Percentiles rank a stretch among this genome's conserved stretches.
Evolutionary conservation across 1,140 invertebrate genomes (phyloP).

Genomic region (Drosophila micromelanica): DNA sequence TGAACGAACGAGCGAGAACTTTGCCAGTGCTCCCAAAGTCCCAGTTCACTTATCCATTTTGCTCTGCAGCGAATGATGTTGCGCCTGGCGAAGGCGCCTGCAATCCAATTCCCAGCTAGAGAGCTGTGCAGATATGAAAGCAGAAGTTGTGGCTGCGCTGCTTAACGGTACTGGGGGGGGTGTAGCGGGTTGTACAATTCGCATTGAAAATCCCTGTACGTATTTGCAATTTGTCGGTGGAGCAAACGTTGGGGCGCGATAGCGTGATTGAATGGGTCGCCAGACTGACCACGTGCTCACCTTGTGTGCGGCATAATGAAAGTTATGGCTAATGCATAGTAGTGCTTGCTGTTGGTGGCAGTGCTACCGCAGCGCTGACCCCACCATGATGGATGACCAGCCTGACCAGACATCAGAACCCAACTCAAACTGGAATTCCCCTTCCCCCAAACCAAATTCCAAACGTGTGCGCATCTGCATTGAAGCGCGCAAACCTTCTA

Average conservation of each 20-base stretch:
- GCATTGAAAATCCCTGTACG: constrained; percentile 58
- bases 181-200: background rate
- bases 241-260: constrained; percentile 59
- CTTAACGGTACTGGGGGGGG: background rate
- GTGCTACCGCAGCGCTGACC: constrained; percentile 20
- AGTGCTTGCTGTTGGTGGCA: background rate
- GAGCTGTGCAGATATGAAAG: constrained; percentile 14
- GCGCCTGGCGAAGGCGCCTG: constrained; percentile 31
- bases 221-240: constrained; percentile 71
- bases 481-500: constrained; percentile 37
- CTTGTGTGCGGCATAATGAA: constrained; percentile 63
- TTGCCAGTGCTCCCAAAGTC: constrained; percentile 46
- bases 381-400: constrained; percentile 57
- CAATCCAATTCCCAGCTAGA: constrained; percentile 53
- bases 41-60: constrained; percentile 76
- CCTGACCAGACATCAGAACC: constrained; percentile 1
- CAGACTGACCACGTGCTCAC: constrained; percentile 26
- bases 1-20: constrained; percentile 9
- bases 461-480: constrained; percentile 24
- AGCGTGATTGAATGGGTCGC: constrained; percentile 75
- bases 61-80: constrained; percentile 55
- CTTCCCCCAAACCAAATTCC: background rate
- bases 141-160: constrained; percentile 24
- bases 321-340: constrained; percentile 77
- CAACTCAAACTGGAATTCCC: background rate